A percentile compares a stretch with the other conserved stretches of the same genome.
Conservation (phyloP, 2,888 invertebrate genomes). For the Drosophila kokeensis region DNA sequence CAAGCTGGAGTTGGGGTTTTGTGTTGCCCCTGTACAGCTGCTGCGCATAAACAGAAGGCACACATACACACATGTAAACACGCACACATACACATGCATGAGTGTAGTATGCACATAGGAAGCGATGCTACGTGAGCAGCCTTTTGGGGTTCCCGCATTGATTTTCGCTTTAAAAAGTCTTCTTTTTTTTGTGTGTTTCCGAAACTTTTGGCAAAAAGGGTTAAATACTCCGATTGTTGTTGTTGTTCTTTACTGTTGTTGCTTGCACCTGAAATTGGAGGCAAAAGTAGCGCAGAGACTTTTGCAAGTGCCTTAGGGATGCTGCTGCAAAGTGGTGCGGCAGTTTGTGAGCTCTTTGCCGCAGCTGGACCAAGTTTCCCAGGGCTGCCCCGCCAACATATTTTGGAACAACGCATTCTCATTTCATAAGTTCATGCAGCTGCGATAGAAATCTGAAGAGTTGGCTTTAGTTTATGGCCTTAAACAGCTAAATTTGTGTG, state of each 20-base stretch:
- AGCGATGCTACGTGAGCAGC: constrained; percentile 57
- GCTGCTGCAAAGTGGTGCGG: constrained; percentile 28
- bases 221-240: constrained; percentile 60
- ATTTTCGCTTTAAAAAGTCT: constrained; percentile 67
- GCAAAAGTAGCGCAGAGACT: constrained; percentile 54
- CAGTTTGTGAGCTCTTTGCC: constrained; percentile 21
- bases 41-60: constrained; percentile 70
- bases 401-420: constrained; percentile 38
- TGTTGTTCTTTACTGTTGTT: constrained; percentile 23
- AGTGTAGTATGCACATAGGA: constrained; percentile 49
- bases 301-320: constrained; percentile 62
- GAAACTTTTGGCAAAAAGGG: constrained; percentile 67
- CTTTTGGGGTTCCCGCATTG: constrained; percentile 63
- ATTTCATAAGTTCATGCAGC: constrained; percentile 60
- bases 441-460: constrained; percentile 44
- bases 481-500: constrained; percentile 50
- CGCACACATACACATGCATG: constrained; percentile 38
- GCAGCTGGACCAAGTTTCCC: constrained; percentile 61
- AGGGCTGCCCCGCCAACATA: constrained; percentile 37
- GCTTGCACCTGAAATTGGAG: constrained; percentile 53
- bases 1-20: constrained; percentile 11
- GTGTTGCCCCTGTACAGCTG: constrained; percentile 73
- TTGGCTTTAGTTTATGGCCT: constrained; percentile 49
- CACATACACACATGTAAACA: constrained; percentile 36
- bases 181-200: constrained; percentile 18